Base-by-base conservation (phyloP, 2,113 vertebrate genomes). In the Pygathrix nemaeus region DNA sequence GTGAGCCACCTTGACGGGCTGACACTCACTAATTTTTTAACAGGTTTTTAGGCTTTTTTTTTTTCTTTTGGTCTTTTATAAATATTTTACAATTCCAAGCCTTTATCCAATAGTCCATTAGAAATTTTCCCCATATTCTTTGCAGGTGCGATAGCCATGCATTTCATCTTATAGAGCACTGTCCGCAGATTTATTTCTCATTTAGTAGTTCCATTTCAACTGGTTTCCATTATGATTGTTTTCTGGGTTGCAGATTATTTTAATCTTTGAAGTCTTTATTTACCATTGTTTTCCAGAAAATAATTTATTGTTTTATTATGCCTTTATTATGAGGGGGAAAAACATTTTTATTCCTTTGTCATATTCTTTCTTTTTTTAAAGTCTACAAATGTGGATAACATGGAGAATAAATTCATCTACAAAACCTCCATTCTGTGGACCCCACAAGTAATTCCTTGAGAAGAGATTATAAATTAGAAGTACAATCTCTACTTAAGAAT, bases 221-320 rank as follows among this genome's bases (percentile, higher is more conserved):
- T 94, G 21, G 16, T 83, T 85, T 61, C 30, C 57, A 86, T 97
- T 97, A 96, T 70, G 97, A 93, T 7, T 40, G 3, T 0, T 23
- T 96, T 45, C 13, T 76, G 35, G 45, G 6, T 83, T 97, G 97
- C 68, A 96, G 97, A 96, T 90, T 38, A 45, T 78, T 97, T 94
- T 94, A 96, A 73, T 79, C 89, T 52, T 88, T 96, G 78, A 84
- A 55, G 40, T 43, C 78, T 68, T 76, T 75, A 32, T 72, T 73
- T 78, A 73, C 94, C 80, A 92, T 35, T 83, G 18, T 91, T 25
- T 88, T 72, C 16, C 20, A 92, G 83, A 55, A 83, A 97, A 95
- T 18, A 79, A 70, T 50, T 50, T 50, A 50, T 50, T 50, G 48
- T 50, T 50, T 50, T 50, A 50, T 50, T 50, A 50, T 50, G 68